A percentile compares a stretch with the other conserved stretches of the same genome.
phyloP scores from a whole-genome alignment of 2,113 vertebrate genomes.

The Trematocara nigrifrons region DNA sequence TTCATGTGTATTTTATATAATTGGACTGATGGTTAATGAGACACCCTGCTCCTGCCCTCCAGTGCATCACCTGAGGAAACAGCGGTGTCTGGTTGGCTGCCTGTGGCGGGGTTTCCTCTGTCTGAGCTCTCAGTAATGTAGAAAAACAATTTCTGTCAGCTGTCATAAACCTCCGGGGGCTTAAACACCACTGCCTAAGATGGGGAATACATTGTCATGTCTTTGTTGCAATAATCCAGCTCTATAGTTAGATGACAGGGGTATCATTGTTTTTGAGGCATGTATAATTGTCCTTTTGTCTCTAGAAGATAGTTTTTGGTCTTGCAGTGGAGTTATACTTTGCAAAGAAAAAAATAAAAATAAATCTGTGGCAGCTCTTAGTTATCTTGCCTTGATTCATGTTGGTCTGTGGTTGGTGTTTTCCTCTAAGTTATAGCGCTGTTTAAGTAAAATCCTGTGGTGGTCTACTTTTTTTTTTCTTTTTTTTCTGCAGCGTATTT shows the following conservation, averaged over 20 bases:
- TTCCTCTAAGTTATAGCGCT: neutral
- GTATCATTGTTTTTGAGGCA: neutral
- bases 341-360: neutral
- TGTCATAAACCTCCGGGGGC: neutral
- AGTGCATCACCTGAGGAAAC: slow-evolving; percentile 17
- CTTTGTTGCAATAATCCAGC: neutral
- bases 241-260: neutral
- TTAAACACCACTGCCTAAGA: neutral
- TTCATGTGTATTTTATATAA: slow-evolving; percentile 4
- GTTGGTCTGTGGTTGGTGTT: slow-evolving; percentile 32
- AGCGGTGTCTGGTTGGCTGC: neutral
- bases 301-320: neutral
- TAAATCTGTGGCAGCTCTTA: neutral
- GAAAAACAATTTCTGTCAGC: neutral
- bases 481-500: neutral
- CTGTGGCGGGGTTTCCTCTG: slow-evolving; percentile 10
- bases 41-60: neutral
- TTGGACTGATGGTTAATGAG: slow-evolving; percentile 20
- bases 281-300: neutral
- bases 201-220: neutral
- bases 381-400: neutral
- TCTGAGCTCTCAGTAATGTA: slow-evolving; percentile 20
- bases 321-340: neutral
- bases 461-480: neutral
- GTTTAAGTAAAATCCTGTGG: slow-evolving; percentile 34